Evolutionary conservation across 1,140 invertebrate genomes (phyloP).

Genomic region (Drosophila rhopaloa): DNA sequence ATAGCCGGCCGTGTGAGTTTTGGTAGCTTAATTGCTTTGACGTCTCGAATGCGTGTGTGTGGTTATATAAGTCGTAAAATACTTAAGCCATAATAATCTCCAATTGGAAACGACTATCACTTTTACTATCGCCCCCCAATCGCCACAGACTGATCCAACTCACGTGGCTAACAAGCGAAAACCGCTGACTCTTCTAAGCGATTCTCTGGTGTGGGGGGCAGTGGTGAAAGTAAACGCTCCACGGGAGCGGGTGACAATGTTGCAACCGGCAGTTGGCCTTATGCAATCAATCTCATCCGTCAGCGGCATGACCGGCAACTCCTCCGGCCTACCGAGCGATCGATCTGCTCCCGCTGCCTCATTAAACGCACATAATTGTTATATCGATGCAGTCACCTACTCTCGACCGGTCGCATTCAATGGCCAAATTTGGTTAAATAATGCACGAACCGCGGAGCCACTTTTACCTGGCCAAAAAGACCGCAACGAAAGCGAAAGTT

Average conservation of each 20-base stretch:
- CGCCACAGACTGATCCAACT: conserved; percentile 10
- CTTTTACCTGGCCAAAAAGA: conserved; percentile 66
- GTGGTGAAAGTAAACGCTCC: conserved; percentile 58
- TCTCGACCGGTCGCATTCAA: conserved; percentile 77
- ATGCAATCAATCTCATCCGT: conserved; percentile 70
- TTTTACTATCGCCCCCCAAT: conserved; percentile 64
- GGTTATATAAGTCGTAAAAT: conserved; percentile 83
- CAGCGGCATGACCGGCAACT: conserved; percentile 67
- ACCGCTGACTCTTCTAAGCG: conserved; percentile 69
- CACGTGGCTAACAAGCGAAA: conserved; percentile 62
- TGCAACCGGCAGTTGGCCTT: conserved; percentile 31
- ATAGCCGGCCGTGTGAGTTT: conserved; percentile 52
- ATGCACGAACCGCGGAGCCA: conserved; percentile 48
- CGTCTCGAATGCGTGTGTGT: conserved; percentile 47
- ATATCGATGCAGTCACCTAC: conserved; percentile 46
- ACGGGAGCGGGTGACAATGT: conserved; percentile 67
- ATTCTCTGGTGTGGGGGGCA: conserved; percentile 57
- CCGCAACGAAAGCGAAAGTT: conserved; percentile 78
- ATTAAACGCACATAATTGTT: conserved; percentile 79
- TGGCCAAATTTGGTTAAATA: conserved; percentile 80
- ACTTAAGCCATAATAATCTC: conserved; percentile 82
- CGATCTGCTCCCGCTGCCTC: conserved; percentile 53
- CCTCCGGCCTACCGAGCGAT: conserved; percentile 13
- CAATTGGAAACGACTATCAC: conserved; percentile 82
- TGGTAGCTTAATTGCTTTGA: conserved; percentile 78